These are phyloP conservation scores for Meloe dianella DNA, from an alignment of 2,888 invertebrate species.

Conservation along the genomic window DNA sequence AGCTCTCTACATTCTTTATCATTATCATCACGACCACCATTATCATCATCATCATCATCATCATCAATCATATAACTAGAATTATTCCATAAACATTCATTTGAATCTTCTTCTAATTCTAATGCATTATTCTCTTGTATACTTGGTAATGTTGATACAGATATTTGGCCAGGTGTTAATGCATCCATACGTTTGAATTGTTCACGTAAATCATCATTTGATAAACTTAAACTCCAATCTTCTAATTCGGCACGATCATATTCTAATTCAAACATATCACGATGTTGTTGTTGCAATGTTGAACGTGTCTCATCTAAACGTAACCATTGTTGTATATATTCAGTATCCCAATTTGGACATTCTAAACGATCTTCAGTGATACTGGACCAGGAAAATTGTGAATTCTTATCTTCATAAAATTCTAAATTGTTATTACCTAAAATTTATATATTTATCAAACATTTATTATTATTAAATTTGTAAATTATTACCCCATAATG, in stretches of 20 bases:
- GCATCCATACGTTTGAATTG: slow-evolving; percentile 48
- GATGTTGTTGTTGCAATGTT: slow-evolving; percentile 71
- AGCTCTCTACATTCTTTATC: not conserved
- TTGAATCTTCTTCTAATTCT: slow-evolving; percentile 76
- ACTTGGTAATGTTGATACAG: slow-evolving; percentile 71
- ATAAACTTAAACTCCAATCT: slow-evolving; percentile 79
- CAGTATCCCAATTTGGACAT: slow-evolving; percentile 70
- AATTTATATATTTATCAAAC: not conserved
- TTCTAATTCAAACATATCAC: slow-evolving; percentile 73
- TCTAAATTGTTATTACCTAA: slow-evolving; percentile 51
- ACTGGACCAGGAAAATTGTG: slow-evolving; percentile 65
- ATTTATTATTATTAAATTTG: too few relatives aligned
- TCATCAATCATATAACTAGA: slow-evolving; percentile 74
- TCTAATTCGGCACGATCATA: slow-evolving; percentile 79
- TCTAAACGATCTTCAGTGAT: slow-evolving; percentile 66
- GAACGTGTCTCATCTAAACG: slow-evolving; percentile 75
- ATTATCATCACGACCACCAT: slow-evolving; percentile 63
- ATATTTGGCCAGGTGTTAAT: slow-evolving; percentile 69
- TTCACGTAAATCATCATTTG: slow-evolving; percentile 71
- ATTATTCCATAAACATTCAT: slow-evolving; percentile 77
- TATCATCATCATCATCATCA: slow-evolving; percentile 58
- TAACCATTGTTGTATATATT: slow-evolving; percentile 79
- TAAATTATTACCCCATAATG: slow-evolving; percentile 55
- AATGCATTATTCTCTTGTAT: slow-evolving; percentile 76
- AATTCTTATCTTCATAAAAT: slow-evolving; percentile 50